These are phyloP conservation scores for Helicoverpa armigera DNA, from an alignment of 1,140 invertebrate genomes.

Conservation along the genomic window DNA sequence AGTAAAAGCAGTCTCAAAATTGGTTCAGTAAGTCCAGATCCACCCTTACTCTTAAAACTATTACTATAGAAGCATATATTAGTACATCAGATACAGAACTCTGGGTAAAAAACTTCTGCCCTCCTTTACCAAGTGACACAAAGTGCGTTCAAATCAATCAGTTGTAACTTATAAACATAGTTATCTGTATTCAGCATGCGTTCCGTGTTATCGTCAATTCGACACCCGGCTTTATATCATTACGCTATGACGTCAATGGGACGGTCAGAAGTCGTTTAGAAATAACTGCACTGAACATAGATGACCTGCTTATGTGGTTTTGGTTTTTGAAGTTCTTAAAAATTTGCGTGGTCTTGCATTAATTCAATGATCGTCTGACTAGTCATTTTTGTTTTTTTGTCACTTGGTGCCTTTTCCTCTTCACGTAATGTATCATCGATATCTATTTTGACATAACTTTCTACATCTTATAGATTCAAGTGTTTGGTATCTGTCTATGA, in stretches of 20 bases:
- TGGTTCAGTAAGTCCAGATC: no score
- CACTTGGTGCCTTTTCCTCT: background rate
- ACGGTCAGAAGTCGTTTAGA: constrained; percentile 18
- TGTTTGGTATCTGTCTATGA: no score
- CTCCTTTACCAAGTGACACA: background rate
- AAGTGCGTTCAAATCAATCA: constrained; percentile 16
- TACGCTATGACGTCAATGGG: constrained; percentile 27
- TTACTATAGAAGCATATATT: no score
- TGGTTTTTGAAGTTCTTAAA: constrained; percentile 1
- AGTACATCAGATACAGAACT: background rate
- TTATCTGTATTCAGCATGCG: constrained; percentile 31
- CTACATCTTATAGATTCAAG: no score
- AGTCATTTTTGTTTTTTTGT: constrained; percentile 10
- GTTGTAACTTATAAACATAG: constrained; percentile 33
- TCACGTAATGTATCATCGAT: background rate
- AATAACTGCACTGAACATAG: constrained; percentile 23
- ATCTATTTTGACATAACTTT: background rate
- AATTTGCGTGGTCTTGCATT: constrained; percentile 7
- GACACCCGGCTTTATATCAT: constrained; percentile 36
- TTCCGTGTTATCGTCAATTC: constrained; percentile 13
- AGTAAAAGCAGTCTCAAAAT: no score
- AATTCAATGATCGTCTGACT: background rate
- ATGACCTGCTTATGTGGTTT: constrained; percentile 31
- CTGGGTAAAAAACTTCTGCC: background rate
- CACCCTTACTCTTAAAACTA: no score